Evolutionary conservation across 2,888 invertebrate species (phyloP).

Genomic region (Amorpha juglandis): DNA sequence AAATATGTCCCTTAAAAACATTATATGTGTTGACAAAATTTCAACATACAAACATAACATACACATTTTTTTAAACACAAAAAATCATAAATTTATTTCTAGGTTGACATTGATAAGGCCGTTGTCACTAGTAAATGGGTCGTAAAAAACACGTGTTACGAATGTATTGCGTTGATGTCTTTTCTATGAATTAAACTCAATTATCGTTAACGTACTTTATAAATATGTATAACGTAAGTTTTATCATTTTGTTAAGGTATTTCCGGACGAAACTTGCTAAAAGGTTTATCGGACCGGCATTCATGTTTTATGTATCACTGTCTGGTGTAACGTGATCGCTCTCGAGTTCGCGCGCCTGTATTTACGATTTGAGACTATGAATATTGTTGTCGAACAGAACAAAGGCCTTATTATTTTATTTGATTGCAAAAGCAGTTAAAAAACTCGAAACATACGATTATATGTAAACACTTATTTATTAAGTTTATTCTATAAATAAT

Average conservation of each 20-base stretch:
- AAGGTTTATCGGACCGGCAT: constrained; percentile 23
- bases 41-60: neutral
- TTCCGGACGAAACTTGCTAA: constrained; percentile 18
- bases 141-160: neutral
- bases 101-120: neutral
- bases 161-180: constrained; percentile 72
- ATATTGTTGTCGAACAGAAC: constrained; percentile 9
- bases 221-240: constrained; percentile 6
- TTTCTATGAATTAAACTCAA: constrained; percentile 50
- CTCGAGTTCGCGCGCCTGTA: constrained; percentile 6
- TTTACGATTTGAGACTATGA: constrained; percentile 21
- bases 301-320: constrained; percentile 26
- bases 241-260: constrained; percentile 21
- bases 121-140: neutral
- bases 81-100: neutral
- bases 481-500: too few relatives aligned
- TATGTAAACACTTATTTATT: too few relatives aligned
- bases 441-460: too few relatives aligned
- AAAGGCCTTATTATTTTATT: neutral
- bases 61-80: neutral
- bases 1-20: neutral
- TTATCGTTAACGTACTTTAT: constrained; percentile 11
- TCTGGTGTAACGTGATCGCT: constrained; percentile 21
- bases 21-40: neutral
- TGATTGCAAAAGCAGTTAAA: too few relatives aligned